Evolutionary conservation across 1,140 invertebrate genomes (phyloP).

Genomic region (Orussus abietinus): DNA sequence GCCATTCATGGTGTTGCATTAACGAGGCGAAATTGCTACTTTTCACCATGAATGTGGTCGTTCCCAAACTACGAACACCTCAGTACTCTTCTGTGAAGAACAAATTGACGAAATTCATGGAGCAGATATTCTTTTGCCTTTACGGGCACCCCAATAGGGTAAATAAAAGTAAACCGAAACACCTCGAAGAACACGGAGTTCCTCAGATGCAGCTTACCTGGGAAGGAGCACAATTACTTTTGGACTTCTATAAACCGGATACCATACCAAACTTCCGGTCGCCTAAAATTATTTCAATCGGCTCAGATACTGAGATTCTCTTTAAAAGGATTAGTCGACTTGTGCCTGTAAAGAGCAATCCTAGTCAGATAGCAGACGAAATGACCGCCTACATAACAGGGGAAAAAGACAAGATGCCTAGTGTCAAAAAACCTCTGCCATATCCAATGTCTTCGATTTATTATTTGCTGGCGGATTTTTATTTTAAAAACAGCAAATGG

Average conservation of each 20-base stretch:
- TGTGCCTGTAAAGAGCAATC: constrained; percentile 66
- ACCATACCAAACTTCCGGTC: constrained; percentile 81
- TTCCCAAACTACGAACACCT: constrained; percentile 63
- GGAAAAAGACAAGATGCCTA: constrained; percentile 54
- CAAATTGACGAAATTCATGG: constrained; percentile 69
- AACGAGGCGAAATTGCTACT: constrained; percentile 73
- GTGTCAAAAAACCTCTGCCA: constrained; percentile 47
- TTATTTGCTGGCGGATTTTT: constrained; percentile 86
- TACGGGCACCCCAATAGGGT: constrained; percentile 71
- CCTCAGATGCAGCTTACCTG: constrained; percentile 71
- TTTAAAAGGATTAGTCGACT: constrained; percentile 71
- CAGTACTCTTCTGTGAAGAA: constrained; percentile 48
- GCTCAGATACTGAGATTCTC: constrained; percentile 71
- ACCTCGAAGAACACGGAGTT: constrained; percentile 78
- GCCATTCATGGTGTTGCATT: constrained; percentile 70
- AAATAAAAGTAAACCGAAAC: constrained; percentile 68
- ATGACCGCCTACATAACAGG: constrained; percentile 67
- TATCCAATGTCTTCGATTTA: constrained; percentile 70
- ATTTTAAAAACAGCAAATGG: constrained; percentile 84
- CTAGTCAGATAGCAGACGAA: constrained; percentile 57
- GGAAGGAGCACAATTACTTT: constrained; percentile 72
- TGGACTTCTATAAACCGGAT: constrained; percentile 79
- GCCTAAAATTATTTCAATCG: constrained; percentile 67
- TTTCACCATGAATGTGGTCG: constrained; percentile 71
- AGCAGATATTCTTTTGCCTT: constrained; percentile 86